Evolutionary conservation across 1,140 invertebrate species (phyloP), one percentile per base, ranked within the genome.

Genomic region (Thalassaphorura encarpata): DNA sequence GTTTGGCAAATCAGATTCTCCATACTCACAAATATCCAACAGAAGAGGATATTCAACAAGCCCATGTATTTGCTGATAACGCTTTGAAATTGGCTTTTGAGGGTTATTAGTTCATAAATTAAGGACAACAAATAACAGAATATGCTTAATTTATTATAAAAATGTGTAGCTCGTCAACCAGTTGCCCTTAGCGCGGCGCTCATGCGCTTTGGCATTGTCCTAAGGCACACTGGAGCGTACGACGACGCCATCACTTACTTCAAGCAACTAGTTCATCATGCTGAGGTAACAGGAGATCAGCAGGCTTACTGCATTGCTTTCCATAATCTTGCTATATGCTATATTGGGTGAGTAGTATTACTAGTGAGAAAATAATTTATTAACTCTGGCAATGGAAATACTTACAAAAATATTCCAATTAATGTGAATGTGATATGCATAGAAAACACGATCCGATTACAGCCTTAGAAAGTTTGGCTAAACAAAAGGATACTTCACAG

Each of bases 1-100:
- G 52, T 19, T 53, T 60, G 29, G 58, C 58, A 0, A 60, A 54
- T 36, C 52, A 60, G 27, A 52, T 60, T n/a, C 53, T 60, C 33
- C 52, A 60, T 11, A 42, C 41, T 6, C 47, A 54, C 27, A 47
- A 40, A 27, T 42, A 40, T 36, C 52, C 52, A 27, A 49, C 53
- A 23, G 39, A 51, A 11, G 48, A 55, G 19, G 58, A 60, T 47
- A 24, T 60, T 5, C 24, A 23, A 24, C 21, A 50, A 1, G 58
- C 58, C 4, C 58, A 60, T 43, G 47, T 42, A 13, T 60, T 51
- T 52, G 52, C 58, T 21, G 53, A 60, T 18, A 29, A 24, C 21
- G 58, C 58, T 1, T 42, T 60, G 11, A 46, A 45, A 51, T 33
- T 60, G 3, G 58, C 58, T 39, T 27, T 60, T 42, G 58, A 60